phyloP scores from a whole-genome alignment of 2,113 vertebrate species.

The Chaetodon auriga region DNA sequence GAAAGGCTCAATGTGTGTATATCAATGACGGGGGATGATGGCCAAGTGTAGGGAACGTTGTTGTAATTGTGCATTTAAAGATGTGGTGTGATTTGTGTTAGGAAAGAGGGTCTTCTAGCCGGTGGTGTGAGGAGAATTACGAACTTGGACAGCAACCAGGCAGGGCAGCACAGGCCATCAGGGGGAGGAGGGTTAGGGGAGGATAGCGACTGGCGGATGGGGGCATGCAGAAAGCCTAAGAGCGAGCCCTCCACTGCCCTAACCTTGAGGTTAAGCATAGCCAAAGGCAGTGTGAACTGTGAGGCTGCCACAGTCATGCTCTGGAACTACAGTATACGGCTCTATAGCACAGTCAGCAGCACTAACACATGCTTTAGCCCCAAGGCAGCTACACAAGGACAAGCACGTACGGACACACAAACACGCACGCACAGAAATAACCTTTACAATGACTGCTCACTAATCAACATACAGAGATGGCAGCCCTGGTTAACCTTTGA shows the following conservation, averaged over 20 bases:
- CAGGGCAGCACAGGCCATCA: slow-evolving; percentile 44
- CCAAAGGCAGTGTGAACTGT: slow-evolving; percentile 76
- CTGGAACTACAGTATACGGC: slow-evolving; percentile 52
- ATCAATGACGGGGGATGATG: slow-evolving; percentile 32
- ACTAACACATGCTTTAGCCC: slow-evolving; percentile 75
- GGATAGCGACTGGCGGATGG: slow-evolving; percentile 52
- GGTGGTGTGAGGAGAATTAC: slow-evolving; percentile 52
- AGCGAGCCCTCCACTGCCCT: slow-evolving; percentile 67
- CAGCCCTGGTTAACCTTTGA: slow-evolving; percentile 80
- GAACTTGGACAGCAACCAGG: slow-evolving; percentile 69
- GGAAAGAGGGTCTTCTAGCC: slow-evolving; percentile 47
- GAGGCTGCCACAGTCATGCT: slow-evolving; percentile 73
- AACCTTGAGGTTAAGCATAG: slow-evolving; percentile 80
- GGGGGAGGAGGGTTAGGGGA: slow-evolving; percentile 45
- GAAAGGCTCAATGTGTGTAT: slow-evolving; percentile 32
- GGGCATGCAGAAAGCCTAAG: slow-evolving; percentile 69
- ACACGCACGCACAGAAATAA: slow-evolving; percentile 74
- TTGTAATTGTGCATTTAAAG: slow-evolving; percentile 48
- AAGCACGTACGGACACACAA: slow-evolving; percentile 70
- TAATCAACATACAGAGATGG: slow-evolving; percentile 78
- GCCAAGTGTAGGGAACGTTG: slow-evolving; percentile 29
- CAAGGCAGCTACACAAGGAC: slow-evolving; percentile 76
- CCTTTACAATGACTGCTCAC: slow-evolving; percentile 76
- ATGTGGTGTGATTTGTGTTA: slow-evolving; percentile 53
- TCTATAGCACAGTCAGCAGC: slow-evolving; percentile 74